Evolutionary conservation across 2,888 invertebrate species (phyloP).

Genomic region (Spodoptera littoralis): DNA sequence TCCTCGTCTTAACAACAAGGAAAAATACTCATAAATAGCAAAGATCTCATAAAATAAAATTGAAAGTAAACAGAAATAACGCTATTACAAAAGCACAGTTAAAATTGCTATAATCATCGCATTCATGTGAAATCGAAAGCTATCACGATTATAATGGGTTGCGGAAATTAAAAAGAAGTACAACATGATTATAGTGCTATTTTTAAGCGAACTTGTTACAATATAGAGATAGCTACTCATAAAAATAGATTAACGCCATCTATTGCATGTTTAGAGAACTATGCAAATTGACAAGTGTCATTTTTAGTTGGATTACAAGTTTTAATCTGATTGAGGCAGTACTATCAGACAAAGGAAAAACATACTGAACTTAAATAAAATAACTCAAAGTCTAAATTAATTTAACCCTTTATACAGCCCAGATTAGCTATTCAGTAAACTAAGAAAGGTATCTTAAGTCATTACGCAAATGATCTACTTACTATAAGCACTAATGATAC

Average conservation of each 20-base stretch:
- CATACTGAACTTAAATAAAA: slow-evolving; percentile 8
- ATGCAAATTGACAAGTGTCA: too few relatives aligned
- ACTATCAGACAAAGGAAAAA: too few relatives aligned
- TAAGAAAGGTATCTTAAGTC: slow-evolving; percentile 9
- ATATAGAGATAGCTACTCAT: too few relatives aligned
- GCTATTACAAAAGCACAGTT: slow-evolving; percentile 33
- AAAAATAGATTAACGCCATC: too few relatives aligned
- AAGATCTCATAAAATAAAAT: slow-evolving; percentile 22
- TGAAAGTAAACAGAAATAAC: slow-evolving; percentile 51
- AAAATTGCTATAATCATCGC: slow-evolving; percentile 43
- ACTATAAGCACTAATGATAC: slow-evolving; percentile 40
- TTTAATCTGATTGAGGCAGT: too few relatives aligned
- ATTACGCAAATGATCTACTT: slow-evolving; percentile 51
- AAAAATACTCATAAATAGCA: not conserved
- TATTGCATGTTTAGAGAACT: too few relatives aligned
- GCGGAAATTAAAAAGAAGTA: slow-evolving; percentile 35
- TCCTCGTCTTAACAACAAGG: too few relatives aligned
- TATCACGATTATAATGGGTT: slow-evolving; percentile 29
- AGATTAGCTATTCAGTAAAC: slow-evolving; percentile 30
- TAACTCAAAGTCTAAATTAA: slow-evolving; percentile 21
- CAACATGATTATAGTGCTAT: slow-evolving; percentile 14
- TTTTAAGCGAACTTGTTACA: slow-evolving; percentile 15
- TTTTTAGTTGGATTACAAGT: too few relatives aligned
- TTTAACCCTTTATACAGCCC: slow-evolving; percentile 9
- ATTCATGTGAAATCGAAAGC: slow-evolving; percentile 54